Base-by-base conservation (phyloP, 1,140 invertebrate species). In the Ctenoplectra terminalis region DNA sequence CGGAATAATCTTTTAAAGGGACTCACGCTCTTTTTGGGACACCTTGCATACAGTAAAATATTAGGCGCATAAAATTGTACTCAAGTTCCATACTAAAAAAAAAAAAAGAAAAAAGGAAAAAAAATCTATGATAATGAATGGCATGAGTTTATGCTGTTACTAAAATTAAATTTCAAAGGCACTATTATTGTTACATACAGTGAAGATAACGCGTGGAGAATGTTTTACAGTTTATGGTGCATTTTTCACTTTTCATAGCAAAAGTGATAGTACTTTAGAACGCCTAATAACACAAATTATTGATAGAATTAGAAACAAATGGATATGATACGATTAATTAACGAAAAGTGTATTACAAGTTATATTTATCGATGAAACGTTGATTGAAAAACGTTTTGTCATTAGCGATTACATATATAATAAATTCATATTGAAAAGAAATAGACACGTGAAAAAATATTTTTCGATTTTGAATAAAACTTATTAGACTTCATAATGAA, bases 401-500 rank as follows among this genome's bases (percentile, higher is more conserved):
- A 63, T 63, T 50, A 2, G 1, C 26, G 34, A 6, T 9, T n/a
- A 31, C 17, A 67, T n/a, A 56, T 48, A 37, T 70, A 74, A 20
- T 61, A 64, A 37, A 64, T 63, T 76, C 46, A 76, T 67, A 76
- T 67, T 66, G 60, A 76, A 43, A 63, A 54, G 8, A 52, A 43
- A 54, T 63, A 29, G 34, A 43, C 26, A 75, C 50, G 31, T 52
- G 37, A 6, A 46, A 40, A 77, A n/a, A 50, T 54, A 52, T 67
- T 76, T 64, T 66, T 56, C 34, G 6, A 40, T 29, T 29, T 43
- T 29, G 52, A 50, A 26, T 54, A 15, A 54, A 67, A 56, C 31
- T n/a, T n/a, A 43, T 52, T 64, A 26, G n/a, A 71, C 31, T 71
- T 78, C 46, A 60, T 78, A 56, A 48, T 71, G 37, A 54, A 46